Evolutionary conservation across 2,113 vertebrate genomes (phyloP).

Genomic region (Candoia aspera): DNA sequence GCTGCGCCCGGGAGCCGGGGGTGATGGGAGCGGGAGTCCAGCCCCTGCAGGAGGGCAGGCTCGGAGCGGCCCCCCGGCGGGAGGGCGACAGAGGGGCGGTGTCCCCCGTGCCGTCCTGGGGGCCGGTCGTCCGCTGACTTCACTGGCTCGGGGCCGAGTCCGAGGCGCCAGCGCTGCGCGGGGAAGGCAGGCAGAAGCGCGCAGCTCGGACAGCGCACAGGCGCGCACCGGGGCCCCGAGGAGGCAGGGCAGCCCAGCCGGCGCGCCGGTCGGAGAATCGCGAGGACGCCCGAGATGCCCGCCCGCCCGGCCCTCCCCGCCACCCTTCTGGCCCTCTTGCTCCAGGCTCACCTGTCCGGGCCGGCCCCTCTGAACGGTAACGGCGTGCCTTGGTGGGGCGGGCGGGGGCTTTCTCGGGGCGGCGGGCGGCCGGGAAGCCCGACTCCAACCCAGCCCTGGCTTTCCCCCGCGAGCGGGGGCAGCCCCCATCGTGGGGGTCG

Average conservation of each 20-base stretch:
- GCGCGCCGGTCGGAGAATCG: background rate
- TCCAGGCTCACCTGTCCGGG: slow-evolving; percentile 45
- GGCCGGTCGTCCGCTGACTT: slow-evolving; percentile 71
- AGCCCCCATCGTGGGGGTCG: background rate
- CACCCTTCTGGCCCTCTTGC: slow-evolving; percentile 59
- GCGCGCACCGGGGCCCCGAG: background rate
- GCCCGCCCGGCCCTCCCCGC: slow-evolving; percentile 9
- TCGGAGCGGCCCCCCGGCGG: too few relatives aligned
- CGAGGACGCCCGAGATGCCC: background rate
- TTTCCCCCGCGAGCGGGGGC: background rate
- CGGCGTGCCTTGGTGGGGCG: background rate
- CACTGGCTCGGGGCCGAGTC: slow-evolving; percentile 65
- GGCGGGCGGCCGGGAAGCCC: background rate
- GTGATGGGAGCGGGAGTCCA: background rate
- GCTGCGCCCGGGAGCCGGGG: background rate
- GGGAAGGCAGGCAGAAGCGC: slow-evolving; percentile 15
- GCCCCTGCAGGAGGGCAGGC: background rate
- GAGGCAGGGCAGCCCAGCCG: background rate
- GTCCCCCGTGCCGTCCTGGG: background rate
- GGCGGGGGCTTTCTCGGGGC: background rate
- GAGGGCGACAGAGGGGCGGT: background rate
- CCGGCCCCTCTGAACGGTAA: slow-evolving; percentile 73
- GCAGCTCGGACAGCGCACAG: slow-evolving; percentile 16
- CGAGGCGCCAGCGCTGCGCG: slow-evolving; percentile 27
- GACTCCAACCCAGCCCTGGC: background rate